Evolutionary conservation across 1,140 invertebrate genomes (phyloP), one percentile per base, ranked within the genome.

Genomic region (Mya arenaria): DNA sequence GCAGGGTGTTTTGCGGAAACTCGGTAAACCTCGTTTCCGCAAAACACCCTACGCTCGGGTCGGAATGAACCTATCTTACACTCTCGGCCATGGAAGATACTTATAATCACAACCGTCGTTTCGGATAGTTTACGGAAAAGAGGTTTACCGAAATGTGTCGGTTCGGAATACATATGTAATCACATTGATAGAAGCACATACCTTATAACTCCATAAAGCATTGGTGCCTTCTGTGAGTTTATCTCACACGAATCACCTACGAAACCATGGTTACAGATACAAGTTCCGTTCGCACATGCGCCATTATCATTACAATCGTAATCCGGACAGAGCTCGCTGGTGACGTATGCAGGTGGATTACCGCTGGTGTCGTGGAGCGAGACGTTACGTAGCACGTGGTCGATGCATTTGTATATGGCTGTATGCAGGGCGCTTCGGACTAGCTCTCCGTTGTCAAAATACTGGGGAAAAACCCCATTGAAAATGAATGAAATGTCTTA

Each of bases 371-470:
- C 48, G 30, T 79, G 69, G 39, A 39, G 41, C 30, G 63, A 58
- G 15, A 34, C 32, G 34, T 79, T 66, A 30, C 19, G n/a, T 15
- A 55, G 17, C 4, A 69, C 52, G 23, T 48, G 60, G 5, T 58
- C 17, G 23, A 66, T 34, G 60, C 75, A 79, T 39, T 44, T 37
- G 28, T 23, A n/a, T 10, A 79, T 25, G 4, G 75, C 75, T 17
- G 30, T 28, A 5, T 68, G 39, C 17, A 68, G 17, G 15, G 48
- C 48, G 41, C 63, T 69, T 28, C 28, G 15, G 30, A 79, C 37
- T 25, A 75, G 63, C 8, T 56, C 58, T 17, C 73, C 73, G 25
- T 75, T 60, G 32, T 75, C 73, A 60, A 75, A 75, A 36, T 75
- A 75, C 73, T 75, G 73, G 2, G 30, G n/a, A n/a, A n/a, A n/a